A percentile compares a stretch with the other conserved stretches of the same genome.
These are phyloP conservation scores for Delia radicum DNA, from an alignment of 1,140 invertebrate genomes.

Conservation along the genomic window DNA sequence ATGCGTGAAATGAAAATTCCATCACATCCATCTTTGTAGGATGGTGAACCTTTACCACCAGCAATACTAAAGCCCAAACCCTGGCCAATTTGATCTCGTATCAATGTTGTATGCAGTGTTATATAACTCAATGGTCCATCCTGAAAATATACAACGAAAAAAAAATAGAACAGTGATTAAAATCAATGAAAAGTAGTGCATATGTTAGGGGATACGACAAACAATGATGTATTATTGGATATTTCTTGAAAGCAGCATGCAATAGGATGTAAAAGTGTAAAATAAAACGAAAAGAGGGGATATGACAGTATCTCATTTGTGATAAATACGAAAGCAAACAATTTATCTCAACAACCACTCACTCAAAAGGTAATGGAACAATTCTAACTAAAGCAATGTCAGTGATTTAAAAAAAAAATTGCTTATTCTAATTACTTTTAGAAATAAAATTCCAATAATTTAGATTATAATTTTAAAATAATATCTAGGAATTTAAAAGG, in stretches of 20 bases:
- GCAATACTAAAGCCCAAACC: conserved; percentile 94
- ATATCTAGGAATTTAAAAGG: too few species aligned
- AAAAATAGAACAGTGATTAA: not conserved
- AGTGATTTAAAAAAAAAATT: too few species aligned
- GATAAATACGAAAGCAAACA: not conserved
- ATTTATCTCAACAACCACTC: not conserved
- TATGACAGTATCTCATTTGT: not conserved
- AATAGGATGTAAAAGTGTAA: not conserved
- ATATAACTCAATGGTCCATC: conserved; percentile 64
- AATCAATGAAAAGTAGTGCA: not conserved
- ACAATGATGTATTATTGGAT: not conserved
- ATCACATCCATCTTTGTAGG: conserved; percentile 71
- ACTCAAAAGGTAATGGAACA: not conserved
- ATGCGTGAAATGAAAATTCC: conserved; percentile 92
- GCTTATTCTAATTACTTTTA: not conserved
- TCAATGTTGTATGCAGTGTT: conserved; percentile 83
- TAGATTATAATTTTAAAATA: too few species aligned
- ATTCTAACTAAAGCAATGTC: not conserved
- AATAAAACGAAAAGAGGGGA: not conserved
- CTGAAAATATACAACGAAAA: conserved; percentile 30
- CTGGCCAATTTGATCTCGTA: conserved; percentile 78
- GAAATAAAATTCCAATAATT: too few species aligned
- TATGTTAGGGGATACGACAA: not conserved
- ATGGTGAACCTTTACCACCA: conserved; percentile 86
- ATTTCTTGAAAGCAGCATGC: too few species aligned